Evolutionary conservation across 2,888 invertebrate genomes (phyloP), one percentile per base, ranked within the genome.

Genomic region (Antheraea assamensis): DNA sequence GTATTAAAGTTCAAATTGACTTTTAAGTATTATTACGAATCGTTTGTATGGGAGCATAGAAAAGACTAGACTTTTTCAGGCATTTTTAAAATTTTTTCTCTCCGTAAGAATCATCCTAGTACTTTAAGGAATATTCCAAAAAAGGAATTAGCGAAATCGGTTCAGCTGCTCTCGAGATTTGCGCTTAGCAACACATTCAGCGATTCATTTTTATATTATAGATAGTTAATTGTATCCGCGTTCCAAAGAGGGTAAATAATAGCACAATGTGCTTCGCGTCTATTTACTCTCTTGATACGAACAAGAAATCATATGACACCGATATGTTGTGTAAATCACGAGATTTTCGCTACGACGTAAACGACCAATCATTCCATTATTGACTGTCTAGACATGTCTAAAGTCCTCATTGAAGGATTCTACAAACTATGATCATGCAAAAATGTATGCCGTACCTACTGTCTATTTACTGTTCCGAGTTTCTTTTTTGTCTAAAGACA

Each of bases 321-420:
- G n/a, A 68, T 35, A 35, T 35, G 13, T 2, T 4, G 27, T 17
- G 61, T 30, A 35, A 35, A 68, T 68, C 68, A 68, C 68, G n/a
- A 35, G 68, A 1, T 68, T 31, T 35, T 68, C 21, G n/a, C 31
- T 35, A 35, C n/a, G 19, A 66, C 66, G 31, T 31, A 31, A 66
- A 66, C 27, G 31, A 19, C 7, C 68, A 68, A 68, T 35, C 31
- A n/a, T 21, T 68, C 21, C 10, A 66, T 31, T 21, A 68, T 68
- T 68, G 35, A 35, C 13, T 35, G 68, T 68, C 68, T 68, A 68
- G 68, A 68, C 68, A n/a, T 35, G 68, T 68, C 68, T 68, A 21
- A 15, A 17, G 19, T 24, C 21, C 35, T 68, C 68, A 10, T 68
- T 31, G 35, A 31, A 35, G 35, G 21, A 35, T 68, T 68, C n/a